phyloP scores from a whole-genome alignment of 2,113 vertebrate genomes.

The Neogobius melanostomus region DNA sequence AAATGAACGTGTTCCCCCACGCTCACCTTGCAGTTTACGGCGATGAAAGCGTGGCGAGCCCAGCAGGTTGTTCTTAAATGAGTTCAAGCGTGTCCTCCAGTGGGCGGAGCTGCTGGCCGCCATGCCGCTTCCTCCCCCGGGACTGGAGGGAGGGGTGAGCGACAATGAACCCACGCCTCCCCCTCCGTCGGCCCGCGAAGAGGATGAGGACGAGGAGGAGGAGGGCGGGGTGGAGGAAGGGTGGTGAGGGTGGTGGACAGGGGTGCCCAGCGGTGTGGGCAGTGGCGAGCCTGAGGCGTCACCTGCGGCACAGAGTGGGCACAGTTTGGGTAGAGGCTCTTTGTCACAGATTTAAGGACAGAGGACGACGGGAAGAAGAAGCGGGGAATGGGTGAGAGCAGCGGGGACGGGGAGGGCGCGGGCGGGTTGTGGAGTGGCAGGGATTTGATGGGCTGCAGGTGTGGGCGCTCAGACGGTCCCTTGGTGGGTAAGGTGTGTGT shows the following conservation, averaged over 20 bases:
- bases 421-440: constrained; percentile 81
- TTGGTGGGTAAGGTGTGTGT: constrained; percentile 90
- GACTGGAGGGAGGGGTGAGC: constrained; percentile 88
- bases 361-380: constrained; percentile 84
- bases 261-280: constrained; percentile 85
- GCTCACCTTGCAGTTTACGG: constrained; percentile 89
- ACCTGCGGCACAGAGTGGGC: constrained; percentile 84
- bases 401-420: constrained; percentile 80
- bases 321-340: constrained; percentile 81
- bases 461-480: constrained; percentile 77
- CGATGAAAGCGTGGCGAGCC: constrained; percentile 92
- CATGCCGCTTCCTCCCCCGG: constrained; percentile 85
- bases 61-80: constrained; percentile 91
- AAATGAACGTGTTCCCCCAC: too few species aligned
- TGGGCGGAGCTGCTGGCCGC: constrained; percentile 81
- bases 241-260: constrained; percentile 83
- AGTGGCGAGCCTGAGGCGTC: constrained; percentile 88
- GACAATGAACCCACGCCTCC: constrained; percentile 78
- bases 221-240: constrained; percentile 79
- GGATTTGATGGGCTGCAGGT: constrained; percentile 85
- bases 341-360: constrained; percentile 82
- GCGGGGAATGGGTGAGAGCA: constrained; percentile 78
- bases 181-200: constrained; percentile 79
- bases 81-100: constrained; percentile 92
- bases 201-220: constrained; percentile 80